Evolutionary conservation across 2,888 invertebrate genomes (phyloP).

Genomic region (Eupithecia exiguata): DNA sequence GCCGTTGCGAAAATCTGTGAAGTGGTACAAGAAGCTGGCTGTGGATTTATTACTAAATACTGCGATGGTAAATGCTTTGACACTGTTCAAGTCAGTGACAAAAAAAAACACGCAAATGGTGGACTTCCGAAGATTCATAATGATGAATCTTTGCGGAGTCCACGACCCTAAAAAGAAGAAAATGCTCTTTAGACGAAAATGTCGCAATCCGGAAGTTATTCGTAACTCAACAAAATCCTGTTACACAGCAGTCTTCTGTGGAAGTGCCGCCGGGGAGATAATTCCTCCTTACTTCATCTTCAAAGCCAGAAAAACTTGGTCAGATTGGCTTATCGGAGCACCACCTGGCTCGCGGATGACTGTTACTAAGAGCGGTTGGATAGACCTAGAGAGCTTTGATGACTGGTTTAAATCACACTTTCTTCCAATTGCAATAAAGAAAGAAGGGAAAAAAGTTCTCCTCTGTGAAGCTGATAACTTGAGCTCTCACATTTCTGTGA

Average conservation of each 20-base stretch:
- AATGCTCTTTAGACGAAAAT: not conserved
- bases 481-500: constrained; percentile 39
- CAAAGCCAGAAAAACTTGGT: constrained; percentile 45
- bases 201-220: constrained; percentile 41
- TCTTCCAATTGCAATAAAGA: constrained; percentile 30
- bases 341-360: constrained; percentile 42
- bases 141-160: too few relatives aligned
- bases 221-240: constrained; percentile 46
- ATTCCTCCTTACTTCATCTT: constrained; percentile 24
- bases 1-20: constrained; percentile 48
- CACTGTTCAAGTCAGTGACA: not conserved
- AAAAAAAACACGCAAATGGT: constrained; percentile 1
- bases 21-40: constrained; percentile 52
- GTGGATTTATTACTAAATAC: constrained; percentile 40
- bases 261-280: constrained; percentile 39
- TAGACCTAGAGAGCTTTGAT: constrained; percentile 41
- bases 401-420: constrained; percentile 43
- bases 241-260: constrained; percentile 44
- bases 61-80: constrained; percentile 38
- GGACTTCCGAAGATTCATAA: too few relatives aligned
- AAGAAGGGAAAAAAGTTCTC: constrained; percentile 39
- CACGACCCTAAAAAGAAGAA: not conserved
- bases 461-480: constrained; percentile 42
- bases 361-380: constrained; percentile 43
- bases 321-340: constrained; percentile 44